phyloP scores from a whole-genome alignment of 2,797 vertebrate species.

The Myotis myotis region DNA sequence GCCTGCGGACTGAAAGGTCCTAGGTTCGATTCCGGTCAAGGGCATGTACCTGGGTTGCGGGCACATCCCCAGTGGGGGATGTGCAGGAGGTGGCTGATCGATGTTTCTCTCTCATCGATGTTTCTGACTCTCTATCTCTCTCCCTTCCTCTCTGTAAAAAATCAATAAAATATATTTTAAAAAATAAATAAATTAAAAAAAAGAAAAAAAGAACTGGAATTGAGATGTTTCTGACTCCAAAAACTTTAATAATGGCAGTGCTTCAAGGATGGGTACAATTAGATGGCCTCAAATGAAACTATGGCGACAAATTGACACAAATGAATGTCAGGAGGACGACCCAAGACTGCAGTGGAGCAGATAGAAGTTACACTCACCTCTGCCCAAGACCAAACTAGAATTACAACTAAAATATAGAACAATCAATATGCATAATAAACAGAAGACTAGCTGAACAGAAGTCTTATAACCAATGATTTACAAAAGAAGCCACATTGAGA shows the following conservation, averaged over 20 bases:
- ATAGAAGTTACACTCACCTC: background rate
- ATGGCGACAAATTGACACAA: background rate
- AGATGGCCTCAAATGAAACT: background rate
- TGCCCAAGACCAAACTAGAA: background rate
- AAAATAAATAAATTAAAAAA: too few species aligned
- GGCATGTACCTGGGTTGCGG: too few species aligned
- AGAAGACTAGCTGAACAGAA: background rate
- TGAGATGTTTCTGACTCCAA: background rate
- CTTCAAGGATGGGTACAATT: background rate
- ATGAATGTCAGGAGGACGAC: background rate
- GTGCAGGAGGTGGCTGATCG: too few species aligned
- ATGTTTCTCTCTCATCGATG: too few species aligned
- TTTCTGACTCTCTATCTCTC: too few species aligned
- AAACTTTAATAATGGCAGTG: background rate
- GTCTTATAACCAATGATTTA: background rate
- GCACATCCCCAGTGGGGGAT: too few species aligned
- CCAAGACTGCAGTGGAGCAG: background rate
- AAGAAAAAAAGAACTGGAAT: background rate
- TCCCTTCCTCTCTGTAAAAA: too few species aligned
- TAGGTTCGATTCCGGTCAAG: too few species aligned
- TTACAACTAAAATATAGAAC: background rate
- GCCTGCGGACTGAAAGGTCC: too few species aligned
- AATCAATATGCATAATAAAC: background rate
- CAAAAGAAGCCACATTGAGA: background rate
- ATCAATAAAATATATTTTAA: too few species aligned